These are phyloP conservation scores for Amphiura filiformis DNA, from an alignment of 35 echinoderm and acorn worm species.

Conservation along the genomic window DNA sequence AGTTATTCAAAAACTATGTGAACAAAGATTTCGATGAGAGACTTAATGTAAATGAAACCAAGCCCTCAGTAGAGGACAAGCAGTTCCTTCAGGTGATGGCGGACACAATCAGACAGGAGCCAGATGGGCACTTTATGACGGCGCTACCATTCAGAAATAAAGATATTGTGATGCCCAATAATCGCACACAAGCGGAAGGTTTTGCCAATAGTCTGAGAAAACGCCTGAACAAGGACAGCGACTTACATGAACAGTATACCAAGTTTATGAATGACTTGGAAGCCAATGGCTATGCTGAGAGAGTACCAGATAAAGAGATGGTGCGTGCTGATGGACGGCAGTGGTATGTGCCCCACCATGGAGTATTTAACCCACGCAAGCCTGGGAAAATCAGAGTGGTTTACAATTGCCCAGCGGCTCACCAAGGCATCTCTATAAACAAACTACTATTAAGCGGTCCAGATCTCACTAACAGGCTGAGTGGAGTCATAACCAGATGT, in stretches of 20 bases:
- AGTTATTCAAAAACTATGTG: neutral
- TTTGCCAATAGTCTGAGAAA: constrained; percentile 12
- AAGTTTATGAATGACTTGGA: constrained; percentile 34
- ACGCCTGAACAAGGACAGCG: constrained; percentile 11
- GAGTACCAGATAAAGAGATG: neutral
- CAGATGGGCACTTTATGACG: constrained; percentile 56
- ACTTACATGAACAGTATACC: constrained; percentile 44
- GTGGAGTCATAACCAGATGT: constrained; percentile 8
- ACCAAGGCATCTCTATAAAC: constrained; percentile 49
- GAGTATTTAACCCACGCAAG: constrained; percentile 47
- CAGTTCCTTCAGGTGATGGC: neutral
- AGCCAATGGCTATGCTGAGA: constrained; percentile 42
- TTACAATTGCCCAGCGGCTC: constrained; percentile 37
- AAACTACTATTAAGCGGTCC: neutral
- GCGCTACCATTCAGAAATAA: constrained; percentile 56
- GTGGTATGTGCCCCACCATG: constrained; percentile 72
- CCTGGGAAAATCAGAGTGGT: constrained; percentile 13
- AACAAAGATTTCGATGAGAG: too few relatives aligned
- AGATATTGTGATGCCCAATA: constrained; percentile 60
- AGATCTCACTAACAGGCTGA: neutral
- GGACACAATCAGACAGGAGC: neutral
- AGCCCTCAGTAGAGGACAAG: neutral
- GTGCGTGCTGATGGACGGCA: neutral
- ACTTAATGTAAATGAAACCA: neutral
- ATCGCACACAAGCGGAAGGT: constrained; percentile 39